A percentile compares a stretch with the other conserved stretches of the same genome.
Evolutionary conservation across 2,888 invertebrate genomes (phyloP).

Genomic region (Thera obeliscata): DNA sequence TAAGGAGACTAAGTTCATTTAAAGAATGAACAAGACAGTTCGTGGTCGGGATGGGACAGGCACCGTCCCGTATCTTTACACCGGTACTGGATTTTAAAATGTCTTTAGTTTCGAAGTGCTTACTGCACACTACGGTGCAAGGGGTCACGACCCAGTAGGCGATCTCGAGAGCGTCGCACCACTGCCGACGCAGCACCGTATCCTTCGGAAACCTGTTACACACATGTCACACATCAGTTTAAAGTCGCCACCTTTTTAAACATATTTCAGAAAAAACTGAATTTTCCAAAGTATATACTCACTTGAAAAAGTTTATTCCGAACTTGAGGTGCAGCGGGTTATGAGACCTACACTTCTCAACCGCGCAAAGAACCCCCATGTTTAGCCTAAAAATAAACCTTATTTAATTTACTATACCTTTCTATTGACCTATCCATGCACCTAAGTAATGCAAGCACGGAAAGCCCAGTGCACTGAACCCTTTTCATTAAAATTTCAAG

Average conservation of each 20-base stretch:
- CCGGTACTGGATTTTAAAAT: not conserved
- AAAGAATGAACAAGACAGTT: constrained; percentile 2
- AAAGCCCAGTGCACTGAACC: constrained; percentile 5
- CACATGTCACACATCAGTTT: not conserved
- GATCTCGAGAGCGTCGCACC: constrained; percentile 7
- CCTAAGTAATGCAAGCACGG: not conserved
- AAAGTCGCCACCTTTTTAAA: not conserved
- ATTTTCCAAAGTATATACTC: not conserved
- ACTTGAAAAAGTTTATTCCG: constrained; percentile 15
- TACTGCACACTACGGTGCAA: constrained; percentile 9
- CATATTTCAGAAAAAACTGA: not conserved
- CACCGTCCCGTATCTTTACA: not conserved
- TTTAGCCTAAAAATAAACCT: constrained; percentile 12
- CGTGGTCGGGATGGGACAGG: not conserved
- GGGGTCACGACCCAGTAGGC: not conserved
- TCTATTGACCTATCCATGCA: not conserved
- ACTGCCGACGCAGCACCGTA: not conserved
- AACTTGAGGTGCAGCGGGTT: constrained; percentile 5
- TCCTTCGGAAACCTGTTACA: constrained; percentile 10
- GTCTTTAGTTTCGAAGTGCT: constrained; percentile 8
- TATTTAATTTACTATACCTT: not conserved
- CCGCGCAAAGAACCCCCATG: constrained; percentile 8
- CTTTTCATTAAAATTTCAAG: constrained; percentile 1
- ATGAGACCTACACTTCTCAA: constrained; percentile 9
- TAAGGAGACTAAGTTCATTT: constrained; percentile 8